Percentiles rank a stretch among this genome's conserved stretches.
Conservation (phyloP, 2,113 vertebrate species). For the Aspiorhynchus laticeps region DNA sequence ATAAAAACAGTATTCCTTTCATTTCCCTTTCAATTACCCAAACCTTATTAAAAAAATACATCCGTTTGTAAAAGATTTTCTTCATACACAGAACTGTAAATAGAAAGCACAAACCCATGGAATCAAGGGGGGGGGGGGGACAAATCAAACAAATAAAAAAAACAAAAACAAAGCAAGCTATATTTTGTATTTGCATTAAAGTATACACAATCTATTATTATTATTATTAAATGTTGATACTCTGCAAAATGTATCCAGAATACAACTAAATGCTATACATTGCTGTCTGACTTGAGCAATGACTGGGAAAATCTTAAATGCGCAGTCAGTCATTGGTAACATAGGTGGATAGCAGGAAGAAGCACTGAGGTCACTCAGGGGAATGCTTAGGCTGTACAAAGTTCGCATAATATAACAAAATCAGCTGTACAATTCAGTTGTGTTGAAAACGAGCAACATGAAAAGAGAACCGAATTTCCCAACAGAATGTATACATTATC, state of each 20-base stretch:
- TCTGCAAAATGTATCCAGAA: conserved; percentile 62
- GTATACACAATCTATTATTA: conserved; percentile 72
- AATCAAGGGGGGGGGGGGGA: conserved; percentile 53
- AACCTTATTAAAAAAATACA: conserved; percentile 82
- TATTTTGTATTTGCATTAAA: conserved; percentile 58
- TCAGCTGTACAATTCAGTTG: background rate
- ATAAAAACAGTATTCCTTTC: conserved; percentile 76
- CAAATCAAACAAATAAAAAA: conserved; percentile 51
- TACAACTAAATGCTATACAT: conserved; percentile 71
- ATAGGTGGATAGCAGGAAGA: conserved; percentile 60
- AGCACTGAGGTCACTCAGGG: conserved; percentile 60
- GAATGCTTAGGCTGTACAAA: conserved; percentile 16
- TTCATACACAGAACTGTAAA: conserved; percentile 75
- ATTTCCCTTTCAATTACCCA: conserved; percentile 78
- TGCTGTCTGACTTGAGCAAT: conserved; percentile 65
- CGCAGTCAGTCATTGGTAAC: conserved; percentile 60
- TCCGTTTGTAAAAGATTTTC: conserved; percentile 79
- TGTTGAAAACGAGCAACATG: background rate
- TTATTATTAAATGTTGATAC: conserved; percentile 66
- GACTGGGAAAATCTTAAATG: conserved; percentile 61
- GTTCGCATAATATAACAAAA: background rate
- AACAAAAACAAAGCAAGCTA: conserved; percentile 73
- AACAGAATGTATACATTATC: background rate
- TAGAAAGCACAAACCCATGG: conserved; percentile 70
- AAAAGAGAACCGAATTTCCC: background rate